Percentiles rank a stretch among this genome's conserved stretches.
phyloP scores from a whole-genome alignment of 2,888 invertebrate species.

The Acronicta alni region DNA sequence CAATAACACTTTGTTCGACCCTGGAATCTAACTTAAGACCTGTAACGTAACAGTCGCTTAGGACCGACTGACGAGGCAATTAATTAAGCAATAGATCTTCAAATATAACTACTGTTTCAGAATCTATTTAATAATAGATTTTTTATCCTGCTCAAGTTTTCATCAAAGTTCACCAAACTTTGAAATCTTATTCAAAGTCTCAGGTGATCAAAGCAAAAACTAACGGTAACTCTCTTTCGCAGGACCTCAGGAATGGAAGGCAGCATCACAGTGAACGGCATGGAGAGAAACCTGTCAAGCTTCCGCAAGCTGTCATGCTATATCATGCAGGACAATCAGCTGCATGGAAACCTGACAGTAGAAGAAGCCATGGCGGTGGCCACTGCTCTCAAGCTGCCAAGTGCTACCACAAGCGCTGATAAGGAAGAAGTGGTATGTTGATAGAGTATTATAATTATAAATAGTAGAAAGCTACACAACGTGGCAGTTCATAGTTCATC shows the following conservation, averaged over 20 bases:
- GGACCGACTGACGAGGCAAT: no score
- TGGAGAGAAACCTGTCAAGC: slow-evolving; percentile 94
- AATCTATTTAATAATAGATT: no score
- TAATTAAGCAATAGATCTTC: no score
- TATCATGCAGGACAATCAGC: slow-evolving; percentile 98
- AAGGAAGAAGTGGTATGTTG: slow-evolving; percentile 95
- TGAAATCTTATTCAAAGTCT: no score
- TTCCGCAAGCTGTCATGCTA: slow-evolving; percentile 98
- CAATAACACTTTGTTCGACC: no score
- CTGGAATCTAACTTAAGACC: no score
- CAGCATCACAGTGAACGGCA: slow-evolving; percentile 95
- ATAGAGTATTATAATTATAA: no score
- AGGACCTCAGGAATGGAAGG: slow-evolving; percentile 95
- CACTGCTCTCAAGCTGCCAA: slow-evolving; percentile 95
- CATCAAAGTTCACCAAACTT: no score
- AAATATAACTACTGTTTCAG: no score
- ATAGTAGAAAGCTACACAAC: no score
- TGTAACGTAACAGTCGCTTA: no score
- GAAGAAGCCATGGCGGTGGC: slow-evolving; percentile 98
- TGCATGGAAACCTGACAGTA: slow-evolving; percentile 97
- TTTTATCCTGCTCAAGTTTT: no score
- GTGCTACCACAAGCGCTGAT: slow-evolving; percentile 91
- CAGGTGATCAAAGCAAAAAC: not conserved
- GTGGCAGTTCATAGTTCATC: not conserved
- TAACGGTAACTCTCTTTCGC: slow-evolving; percentile 53